Evolutionary conservation across 2,113 vertebrate genomes (phyloP), one percentile per base, ranked within the genome.

Genomic region (Hippocampus abdominalis): DNA sequence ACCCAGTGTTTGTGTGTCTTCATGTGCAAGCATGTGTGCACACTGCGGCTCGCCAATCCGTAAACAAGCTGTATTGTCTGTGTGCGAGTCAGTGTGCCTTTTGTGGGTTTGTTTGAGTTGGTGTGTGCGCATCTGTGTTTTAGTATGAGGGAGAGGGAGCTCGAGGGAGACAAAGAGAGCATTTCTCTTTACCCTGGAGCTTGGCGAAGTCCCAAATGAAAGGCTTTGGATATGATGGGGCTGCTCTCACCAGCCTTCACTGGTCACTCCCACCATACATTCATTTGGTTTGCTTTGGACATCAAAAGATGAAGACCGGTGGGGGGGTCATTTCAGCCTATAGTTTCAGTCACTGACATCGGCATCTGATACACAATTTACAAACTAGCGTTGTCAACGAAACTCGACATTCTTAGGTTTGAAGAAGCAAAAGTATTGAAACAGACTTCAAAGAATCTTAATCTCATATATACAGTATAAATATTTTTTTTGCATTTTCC

Each of bases 31-130:
- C 82, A 80, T 90, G 86, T 89, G 85, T 86, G 85, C 81, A 85
- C 76, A 83, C 82, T 81, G 84, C 72, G 72, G 85, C 82, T 86
- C 61, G 81, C 89, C 88, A 90, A 92, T 91, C 91, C 92, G 91
- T 92, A 92, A 92, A 92, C 91, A 92, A 89, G 88, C 89, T 82
- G 88, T 90, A 92, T 92, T 92, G 91, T 92, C 86, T 90, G 89
- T 89, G 91, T 90, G 90, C 88, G 90, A 89, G 78, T 90, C 82
- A 87, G 82, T 88, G 86, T 91, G 86, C 83, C 87, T 89, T 89
- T 89, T 90, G 88, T 89, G 86, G 89, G 89, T 90, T 88, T 88
- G 88, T 91, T 87, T 89, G 89, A 84, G 83, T 87, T 83, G 88
- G 89, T 90, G 87, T 90, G 89, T 86, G 85, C 76, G 81, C 88